Conservation (phyloP, 2,113 vertebrate species). For the Melanostigma gelatinosum region DNA sequence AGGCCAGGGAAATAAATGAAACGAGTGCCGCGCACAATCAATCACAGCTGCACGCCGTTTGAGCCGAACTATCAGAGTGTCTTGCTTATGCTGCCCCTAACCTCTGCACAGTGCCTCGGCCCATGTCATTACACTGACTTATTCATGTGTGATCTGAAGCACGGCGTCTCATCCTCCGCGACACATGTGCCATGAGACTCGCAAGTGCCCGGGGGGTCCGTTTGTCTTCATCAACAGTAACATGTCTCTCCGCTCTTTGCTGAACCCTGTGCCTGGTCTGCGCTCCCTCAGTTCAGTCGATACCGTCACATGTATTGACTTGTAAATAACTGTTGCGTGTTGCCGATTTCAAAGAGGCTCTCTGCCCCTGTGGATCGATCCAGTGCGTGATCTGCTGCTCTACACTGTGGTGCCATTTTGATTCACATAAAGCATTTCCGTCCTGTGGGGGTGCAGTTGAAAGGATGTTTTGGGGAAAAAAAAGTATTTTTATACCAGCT, state of each 20-base stretch:
- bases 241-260: slow-evolving; percentile 41
- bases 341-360: slow-evolving; percentile 37
- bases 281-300: slow-evolving; percentile 41
- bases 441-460: neutral
- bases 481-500: neutral
- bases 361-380: slow-evolving; percentile 37
- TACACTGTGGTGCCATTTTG: neutral
- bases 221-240: slow-evolving; percentile 60
- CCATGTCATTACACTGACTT: slow-evolving; percentile 52
- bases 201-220: slow-evolving; percentile 44
- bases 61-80: slow-evolving; percentile 25
- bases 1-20: slow-evolving; percentile 16
- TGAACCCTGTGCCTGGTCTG: slow-evolving; percentile 18
- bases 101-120: slow-evolving; percentile 14
- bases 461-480: too few species aligned
- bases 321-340: slow-evolving; percentile 43
- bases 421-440: slow-evolving; percentile 22
- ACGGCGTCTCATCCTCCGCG: slow-evolving; percentile 29
- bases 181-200: slow-evolving; percentile 43
- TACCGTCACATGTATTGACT: slow-evolving; percentile 49
- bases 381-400: slow-evolving; percentile 10
- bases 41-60: slow-evolving; percentile 44
- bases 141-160: slow-evolving; percentile 55
- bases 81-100: slow-evolving; percentile 21
- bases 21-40: slow-evolving; percentile 30